These are phyloP conservation scores for Thalassoma bifasciatum DNA, from an alignment of 2,113 vertebrate genomes.

Conservation along the genomic window DNA sequence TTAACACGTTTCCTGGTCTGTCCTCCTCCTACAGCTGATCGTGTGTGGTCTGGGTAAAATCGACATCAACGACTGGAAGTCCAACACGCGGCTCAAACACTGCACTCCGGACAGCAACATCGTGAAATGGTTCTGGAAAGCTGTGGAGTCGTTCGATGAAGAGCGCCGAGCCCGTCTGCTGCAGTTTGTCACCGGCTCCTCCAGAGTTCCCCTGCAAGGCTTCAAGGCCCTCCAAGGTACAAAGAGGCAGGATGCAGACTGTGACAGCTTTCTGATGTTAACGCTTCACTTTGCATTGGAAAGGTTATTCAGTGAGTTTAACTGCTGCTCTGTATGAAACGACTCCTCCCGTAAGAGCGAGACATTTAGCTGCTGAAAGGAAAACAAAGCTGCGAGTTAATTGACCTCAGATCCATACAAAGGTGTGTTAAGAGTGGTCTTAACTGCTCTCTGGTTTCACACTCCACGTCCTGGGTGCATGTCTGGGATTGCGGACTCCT, in stretches of 20 bases:
- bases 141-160: conserved; percentile 97
- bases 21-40: conserved; percentile 83
- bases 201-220: conserved; percentile 96
- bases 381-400: too few relatives aligned
- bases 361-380: background rate
- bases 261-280: background rate
- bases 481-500: conserved; percentile 15
- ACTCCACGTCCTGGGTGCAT: background rate
- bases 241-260: background rate
- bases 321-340: background rate
- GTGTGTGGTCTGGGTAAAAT: conserved; percentile 98
- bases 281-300: background rate
- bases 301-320: background rate
- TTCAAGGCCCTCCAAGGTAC: conserved; percentile 98
- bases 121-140: conserved; percentile 99
- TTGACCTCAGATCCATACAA: background rate
- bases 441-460: background rate
- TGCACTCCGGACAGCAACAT: conserved; percentile 96
- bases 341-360: background rate
- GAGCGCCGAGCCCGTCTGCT: conserved; percentile 94
- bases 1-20: too few relatives aligned
- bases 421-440: background rate
- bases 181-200: conserved; percentile 98
- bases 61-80: conserved; percentile 98
- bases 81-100: conserved; percentile 98